Evolutionary conservation across 2,888 invertebrate species (phyloP).

Genomic region (Lithophane ornitopus): DNA sequence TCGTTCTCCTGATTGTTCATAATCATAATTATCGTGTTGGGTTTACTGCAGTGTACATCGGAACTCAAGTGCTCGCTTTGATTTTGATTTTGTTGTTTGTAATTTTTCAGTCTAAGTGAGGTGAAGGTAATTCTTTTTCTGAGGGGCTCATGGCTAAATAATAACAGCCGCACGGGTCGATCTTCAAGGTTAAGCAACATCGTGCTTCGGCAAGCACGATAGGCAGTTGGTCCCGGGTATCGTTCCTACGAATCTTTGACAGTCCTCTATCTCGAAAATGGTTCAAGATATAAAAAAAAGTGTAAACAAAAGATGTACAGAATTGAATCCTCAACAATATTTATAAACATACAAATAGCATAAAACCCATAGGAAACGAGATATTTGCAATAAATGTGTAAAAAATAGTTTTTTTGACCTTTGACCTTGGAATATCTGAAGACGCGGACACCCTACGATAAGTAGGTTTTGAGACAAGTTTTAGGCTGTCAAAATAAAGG

Average conservation of each 20-base stretch:
- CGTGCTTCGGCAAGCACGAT: background rate
- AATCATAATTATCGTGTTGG: conserved; percentile 69
- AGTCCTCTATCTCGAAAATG: too few relatives aligned
- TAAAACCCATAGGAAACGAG: too few relatives aligned
- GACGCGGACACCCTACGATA: too few relatives aligned
- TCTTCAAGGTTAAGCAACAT: background rate
- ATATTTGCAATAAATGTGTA: too few relatives aligned
- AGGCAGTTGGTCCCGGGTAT: background rate
- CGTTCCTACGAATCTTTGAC: background rate
- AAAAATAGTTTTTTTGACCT: too few relatives aligned
- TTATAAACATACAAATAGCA: too few relatives aligned
- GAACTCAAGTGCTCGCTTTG: conserved; percentile 52
- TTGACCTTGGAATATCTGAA: too few relatives aligned
- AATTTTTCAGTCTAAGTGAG: background rate
- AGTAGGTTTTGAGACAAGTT: too few relatives aligned
- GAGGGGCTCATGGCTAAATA: background rate
- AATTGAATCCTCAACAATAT: too few relatives aligned
- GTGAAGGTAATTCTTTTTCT: background rate
- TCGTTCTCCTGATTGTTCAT: conserved; percentile 63
- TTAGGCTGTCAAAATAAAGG: too few relatives aligned
- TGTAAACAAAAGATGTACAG: too few relatives aligned
- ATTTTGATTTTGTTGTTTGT: conserved; percentile 31
- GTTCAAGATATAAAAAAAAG: too few relatives aligned
- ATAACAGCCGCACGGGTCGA: background rate
- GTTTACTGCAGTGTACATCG: conserved; percentile 67